A percentile compares a stretch with the other conserved stretches of the same genome.
Evolutionary conservation across 2,113 vertebrate genomes (phyloP).

Genomic region (Smithornis capensis): DNA sequence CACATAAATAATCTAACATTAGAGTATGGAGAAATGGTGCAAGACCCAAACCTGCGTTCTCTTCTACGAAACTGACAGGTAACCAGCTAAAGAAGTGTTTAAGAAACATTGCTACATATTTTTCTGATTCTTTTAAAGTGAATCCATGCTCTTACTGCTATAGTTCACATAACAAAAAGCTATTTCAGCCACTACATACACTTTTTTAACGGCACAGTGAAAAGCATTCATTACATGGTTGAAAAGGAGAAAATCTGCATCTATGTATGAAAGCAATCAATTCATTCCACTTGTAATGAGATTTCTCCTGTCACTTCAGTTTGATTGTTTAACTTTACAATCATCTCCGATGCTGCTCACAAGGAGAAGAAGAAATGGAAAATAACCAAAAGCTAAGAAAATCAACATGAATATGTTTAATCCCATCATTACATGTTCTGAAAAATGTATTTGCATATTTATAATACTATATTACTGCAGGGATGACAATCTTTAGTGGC

Average conservation of each 20-base stretch:
- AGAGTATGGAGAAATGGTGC: neutral
- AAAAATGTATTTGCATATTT: neutral
- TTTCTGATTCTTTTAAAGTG: neutral
- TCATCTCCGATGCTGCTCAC: neutral
- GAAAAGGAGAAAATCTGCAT: neutral
- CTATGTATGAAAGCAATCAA: neutral
- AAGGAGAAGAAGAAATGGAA: neutral
- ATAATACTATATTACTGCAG: neutral
- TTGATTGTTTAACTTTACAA: conserved; percentile 17
- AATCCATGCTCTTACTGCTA: neutral
- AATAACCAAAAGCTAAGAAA: neutral
- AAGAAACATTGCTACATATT: neutral
- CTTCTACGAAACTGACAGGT: neutral
- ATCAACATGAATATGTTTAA: neutral
- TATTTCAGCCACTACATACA: neutral
- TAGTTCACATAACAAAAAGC: neutral
- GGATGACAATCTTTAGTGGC: neutral
- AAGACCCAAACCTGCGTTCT: neutral
- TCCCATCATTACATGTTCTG: neutral
- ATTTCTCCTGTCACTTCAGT: neutral
- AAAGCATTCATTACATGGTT: neutral
- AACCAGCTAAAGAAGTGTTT: neutral
- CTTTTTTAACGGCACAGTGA: neutral
- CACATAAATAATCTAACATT: neutral
- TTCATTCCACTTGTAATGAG: conserved; percentile 17